Percentiles rank a stretch among this genome's conserved stretches.
These are phyloP conservation scores for Orussus abietinus DNA, from an alignment of 1,140 invertebrate species.

Conservation along the genomic window DNA sequence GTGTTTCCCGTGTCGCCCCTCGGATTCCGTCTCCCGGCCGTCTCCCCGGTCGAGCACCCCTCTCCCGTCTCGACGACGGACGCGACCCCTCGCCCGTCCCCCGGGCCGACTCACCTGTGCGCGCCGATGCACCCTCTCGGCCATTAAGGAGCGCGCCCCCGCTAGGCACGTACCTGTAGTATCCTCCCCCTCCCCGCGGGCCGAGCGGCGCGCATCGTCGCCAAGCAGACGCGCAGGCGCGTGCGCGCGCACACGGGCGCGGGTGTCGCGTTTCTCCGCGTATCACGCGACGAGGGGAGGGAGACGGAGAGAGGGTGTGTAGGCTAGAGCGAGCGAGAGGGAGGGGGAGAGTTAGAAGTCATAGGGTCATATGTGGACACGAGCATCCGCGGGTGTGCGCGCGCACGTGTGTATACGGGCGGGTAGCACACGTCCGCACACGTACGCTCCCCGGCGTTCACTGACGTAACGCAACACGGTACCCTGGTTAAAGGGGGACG, in stretches of 20 bases:
- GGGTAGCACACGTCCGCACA: too few relatives aligned
- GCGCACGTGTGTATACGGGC: too few relatives aligned
- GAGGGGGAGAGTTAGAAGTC: constrained; percentile 9
- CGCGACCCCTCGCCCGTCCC: constrained; percentile 16
- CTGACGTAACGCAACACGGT: too few relatives aligned
- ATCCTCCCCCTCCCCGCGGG: too few relatives aligned
- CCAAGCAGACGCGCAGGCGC: constrained; percentile 2
- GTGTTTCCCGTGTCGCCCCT: too few relatives aligned
- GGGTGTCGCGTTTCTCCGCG: not conserved
- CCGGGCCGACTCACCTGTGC: constrained; percentile 7
- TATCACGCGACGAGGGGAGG: constrained; percentile 17
- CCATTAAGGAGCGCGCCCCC: constrained; percentile 18
- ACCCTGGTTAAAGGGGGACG: too few relatives aligned
- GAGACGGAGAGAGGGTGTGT: constrained; percentile 12
- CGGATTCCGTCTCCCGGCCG: too few relatives aligned
- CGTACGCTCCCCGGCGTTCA: too few relatives aligned
- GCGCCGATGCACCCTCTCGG: not conserved
- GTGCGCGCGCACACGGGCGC: not conserved
- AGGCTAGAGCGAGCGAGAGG: not conserved
- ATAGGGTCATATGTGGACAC: too few relatives aligned
- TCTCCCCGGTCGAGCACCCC: too few relatives aligned
- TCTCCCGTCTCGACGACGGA: constrained; percentile 16
- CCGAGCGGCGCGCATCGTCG: too few relatives aligned
- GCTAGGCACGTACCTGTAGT: constrained; percentile 11
- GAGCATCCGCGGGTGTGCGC: too few relatives aligned